phyloP scores from a whole-genome alignment of 2,888 invertebrate species.

The Acleris emargana region DNA sequence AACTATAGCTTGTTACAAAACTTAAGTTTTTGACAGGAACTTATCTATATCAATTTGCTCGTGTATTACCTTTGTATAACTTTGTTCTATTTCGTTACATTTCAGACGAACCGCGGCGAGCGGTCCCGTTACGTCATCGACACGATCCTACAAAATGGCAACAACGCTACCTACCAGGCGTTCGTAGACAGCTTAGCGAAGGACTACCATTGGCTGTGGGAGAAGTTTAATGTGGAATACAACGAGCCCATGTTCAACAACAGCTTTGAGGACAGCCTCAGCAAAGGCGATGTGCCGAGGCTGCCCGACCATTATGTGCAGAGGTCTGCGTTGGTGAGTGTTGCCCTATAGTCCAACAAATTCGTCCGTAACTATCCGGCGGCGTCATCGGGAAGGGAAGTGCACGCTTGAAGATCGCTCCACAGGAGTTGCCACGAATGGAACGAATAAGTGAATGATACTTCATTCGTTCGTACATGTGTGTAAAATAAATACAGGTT shows the following conservation, averaged over 20 bases:
- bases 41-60: too few species aligned
- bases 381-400: too few species aligned
- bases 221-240: conserved; percentile 68
- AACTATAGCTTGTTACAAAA: too few species aligned
- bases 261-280: conserved; percentile 78
- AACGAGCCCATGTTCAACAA: conserved; percentile 63
- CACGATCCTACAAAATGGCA: conserved; percentile 65
- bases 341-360: not conserved
- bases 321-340: conserved; percentile 75
- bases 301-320: conserved; percentile 81
- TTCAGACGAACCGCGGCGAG: conserved; percentile 68
- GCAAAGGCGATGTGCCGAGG: conserved; percentile 83
- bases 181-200: conserved; percentile 82
- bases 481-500: too few species aligned
- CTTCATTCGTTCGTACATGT: too few species aligned
- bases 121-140: conserved; percentile 68
- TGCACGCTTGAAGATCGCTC: too few species aligned
- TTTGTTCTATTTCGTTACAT: conserved; percentile 35
- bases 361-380: too few species aligned
- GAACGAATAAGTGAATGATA: too few species aligned
- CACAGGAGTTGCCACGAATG: too few species aligned
- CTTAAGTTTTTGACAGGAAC: too few species aligned
- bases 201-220: conserved; percentile 84
- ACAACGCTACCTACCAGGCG: conserved; percentile 74
- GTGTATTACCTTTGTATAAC: too few species aligned